Conservation (phyloP, 2,113 vertebrate genomes). For the Harpagus bidentatus region DNA sequence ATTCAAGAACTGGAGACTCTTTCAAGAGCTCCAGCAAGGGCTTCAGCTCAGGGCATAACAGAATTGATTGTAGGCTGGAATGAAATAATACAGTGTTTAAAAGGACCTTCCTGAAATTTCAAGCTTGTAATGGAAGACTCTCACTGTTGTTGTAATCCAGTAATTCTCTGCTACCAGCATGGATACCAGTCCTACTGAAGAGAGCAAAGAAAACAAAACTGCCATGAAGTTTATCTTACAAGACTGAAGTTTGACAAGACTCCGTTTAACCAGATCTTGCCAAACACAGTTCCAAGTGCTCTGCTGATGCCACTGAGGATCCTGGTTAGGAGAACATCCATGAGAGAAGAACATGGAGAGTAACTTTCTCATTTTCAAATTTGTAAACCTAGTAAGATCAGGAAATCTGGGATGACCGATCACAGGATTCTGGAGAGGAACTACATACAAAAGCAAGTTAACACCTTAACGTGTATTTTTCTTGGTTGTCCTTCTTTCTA, state of each 20-base stretch:
- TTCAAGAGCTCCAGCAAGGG: neutral
- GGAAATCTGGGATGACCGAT: neutral
- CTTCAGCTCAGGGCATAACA: neutral
- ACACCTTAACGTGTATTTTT: neutral
- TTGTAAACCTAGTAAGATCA: neutral
- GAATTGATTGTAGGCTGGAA: neutral
- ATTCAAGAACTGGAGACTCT: neutral
- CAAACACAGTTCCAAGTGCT: neutral
- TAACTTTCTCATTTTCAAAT: neutral
- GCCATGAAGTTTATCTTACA: neutral
- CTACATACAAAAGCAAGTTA: neutral
- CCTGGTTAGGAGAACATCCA: neutral
- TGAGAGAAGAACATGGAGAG: neutral
- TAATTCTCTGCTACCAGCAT: neutral
- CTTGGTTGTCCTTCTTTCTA: neutral
- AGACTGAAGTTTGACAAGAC: neutral
- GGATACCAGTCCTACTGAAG: neutral
- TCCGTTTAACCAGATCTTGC: neutral
- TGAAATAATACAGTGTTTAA: neutral
- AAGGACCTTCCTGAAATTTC: neutral
- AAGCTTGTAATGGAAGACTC: neutral
- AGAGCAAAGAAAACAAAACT: neutral
- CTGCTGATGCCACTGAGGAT: neutral
- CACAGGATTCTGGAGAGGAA: neutral
- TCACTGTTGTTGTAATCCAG: neutral